Evolutionary conservation across 2,888 invertebrate species (phyloP).

Genomic region (Orthosia cruda): DNA sequence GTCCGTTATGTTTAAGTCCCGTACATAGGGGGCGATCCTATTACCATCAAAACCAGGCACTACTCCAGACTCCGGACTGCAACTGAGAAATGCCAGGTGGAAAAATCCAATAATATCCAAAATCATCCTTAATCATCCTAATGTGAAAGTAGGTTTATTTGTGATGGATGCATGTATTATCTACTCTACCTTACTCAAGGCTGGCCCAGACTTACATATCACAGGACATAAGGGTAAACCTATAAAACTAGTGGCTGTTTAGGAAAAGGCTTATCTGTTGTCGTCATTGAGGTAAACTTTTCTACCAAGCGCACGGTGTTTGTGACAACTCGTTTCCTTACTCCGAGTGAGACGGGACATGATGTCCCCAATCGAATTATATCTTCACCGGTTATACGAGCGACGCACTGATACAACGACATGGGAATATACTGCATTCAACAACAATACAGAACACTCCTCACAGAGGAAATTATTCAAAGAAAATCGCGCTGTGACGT

Average conservation of each 20-base stretch:
- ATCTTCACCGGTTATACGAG: background rate
- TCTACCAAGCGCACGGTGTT: background rate
- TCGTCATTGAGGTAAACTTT: background rate
- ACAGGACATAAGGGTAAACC: background rate
- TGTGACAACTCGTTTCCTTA: background rate
- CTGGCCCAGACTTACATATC: background rate
- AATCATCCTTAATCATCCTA: too few species aligned
- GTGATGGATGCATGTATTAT: too few species aligned
- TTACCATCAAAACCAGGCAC: too few species aligned
- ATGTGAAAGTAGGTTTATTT: background rate
- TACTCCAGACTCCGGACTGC: too few species aligned
- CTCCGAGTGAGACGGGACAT: slow-evolving; percentile 3
- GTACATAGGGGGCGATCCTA: too few species aligned
- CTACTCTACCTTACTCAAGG: too few species aligned
- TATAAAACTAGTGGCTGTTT: too few species aligned
- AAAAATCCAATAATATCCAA: too few species aligned
- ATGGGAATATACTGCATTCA: background rate
- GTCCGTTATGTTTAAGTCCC: too few species aligned
- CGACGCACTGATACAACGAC: background rate
- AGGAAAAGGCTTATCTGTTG: slow-evolving; percentile 19
- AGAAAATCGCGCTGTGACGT: background rate
- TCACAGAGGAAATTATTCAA: background rate
- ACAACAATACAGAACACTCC: background rate
- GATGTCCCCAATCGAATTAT: background rate
- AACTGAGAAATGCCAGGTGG: too few species aligned